Base-by-base conservation (phyloP, 2,113 vertebrate species). In the Labeo rohita region DNA sequence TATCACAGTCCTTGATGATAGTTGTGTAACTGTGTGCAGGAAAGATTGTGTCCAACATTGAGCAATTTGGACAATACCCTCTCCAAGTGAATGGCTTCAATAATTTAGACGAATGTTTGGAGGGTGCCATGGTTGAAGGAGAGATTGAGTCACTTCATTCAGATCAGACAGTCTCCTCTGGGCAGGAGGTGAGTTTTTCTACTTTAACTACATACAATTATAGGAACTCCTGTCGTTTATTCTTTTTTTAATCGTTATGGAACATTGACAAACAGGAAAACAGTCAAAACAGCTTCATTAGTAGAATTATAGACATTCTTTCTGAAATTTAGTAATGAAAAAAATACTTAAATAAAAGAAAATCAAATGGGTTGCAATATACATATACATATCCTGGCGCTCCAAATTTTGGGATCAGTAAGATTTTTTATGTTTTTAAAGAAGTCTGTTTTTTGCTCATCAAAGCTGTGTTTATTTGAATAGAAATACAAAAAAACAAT, bases 31-130 rank as follows among this genome's bases (percentile, higher is more conserved):
- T 66, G 84, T 92, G 76, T 66, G 75, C 89, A 99, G 98, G 96
- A 86, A 97, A 97, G 83, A 93, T 93, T 2, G 94, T 98, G 84
- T 98, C 95, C 89, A 99, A 97, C 89, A 96, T 96, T 0, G 98
- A 99, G 94, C 96, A 98, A 89, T 99, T 99, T 80, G 98, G 98
- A 45, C 98, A 99, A 94, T 99, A 99, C 86, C 98, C 98, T 28
- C 95, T 99, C 47, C 98, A 98, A 93, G 98, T 99, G 54, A 99
- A 99, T 0, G 98, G 98, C 73, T 99, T 98, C 92, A 96, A 86
- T 80, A 97, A 98, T 93, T 91, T 99, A 92, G 95, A 95, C 0
- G 97, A 99, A 85, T 99, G 98, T 90, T 93, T 99, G 87, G 98
- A 98, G 94, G 97, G 97, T 2, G 98, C 98, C 36, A 98, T 98